Conservation (phyloP, 2,113 vertebrate genomes). For the Saccopteryx leptura region DNA sequence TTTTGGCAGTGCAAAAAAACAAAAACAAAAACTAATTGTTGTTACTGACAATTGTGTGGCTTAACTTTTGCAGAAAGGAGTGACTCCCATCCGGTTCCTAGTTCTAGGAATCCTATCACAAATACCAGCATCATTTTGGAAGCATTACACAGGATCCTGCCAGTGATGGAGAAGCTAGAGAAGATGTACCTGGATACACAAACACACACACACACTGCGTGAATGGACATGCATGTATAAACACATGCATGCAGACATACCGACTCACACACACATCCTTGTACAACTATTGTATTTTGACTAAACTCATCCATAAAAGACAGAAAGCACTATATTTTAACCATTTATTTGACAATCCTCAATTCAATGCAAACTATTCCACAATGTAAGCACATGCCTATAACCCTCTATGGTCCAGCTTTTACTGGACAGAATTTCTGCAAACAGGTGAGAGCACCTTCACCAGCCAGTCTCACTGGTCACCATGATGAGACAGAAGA, state of each 20-base stretch:
- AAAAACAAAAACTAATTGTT: neutral
- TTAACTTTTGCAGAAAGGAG: neutral
- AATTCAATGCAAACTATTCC: neutral
- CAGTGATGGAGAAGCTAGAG: neutral
- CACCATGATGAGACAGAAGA: slow-evolving; percentile 58
- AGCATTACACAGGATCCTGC: neutral
- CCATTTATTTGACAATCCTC: neutral
- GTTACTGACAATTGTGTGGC: neutral
- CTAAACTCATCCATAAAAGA: neutral
- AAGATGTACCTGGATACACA: neutral
- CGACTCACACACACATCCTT: neutral
- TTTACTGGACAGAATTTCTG: neutral
- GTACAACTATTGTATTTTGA: neutral
- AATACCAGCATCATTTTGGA: neutral
- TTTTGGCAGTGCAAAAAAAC: neutral
- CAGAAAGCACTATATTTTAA: neutral
- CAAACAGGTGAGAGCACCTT: neutral
- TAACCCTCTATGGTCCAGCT: neutral
- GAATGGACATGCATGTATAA: neutral
- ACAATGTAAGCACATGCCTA: neutral
- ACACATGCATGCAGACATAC: fast-evolving
- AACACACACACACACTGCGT: neutral
- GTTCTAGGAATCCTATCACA: neutral
- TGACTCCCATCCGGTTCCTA: neutral
- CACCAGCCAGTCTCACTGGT: neutral